phyloP scores from a whole-genome alignment of 2,113 vertebrate species.

The Miniopterus natalensis region DNA sequence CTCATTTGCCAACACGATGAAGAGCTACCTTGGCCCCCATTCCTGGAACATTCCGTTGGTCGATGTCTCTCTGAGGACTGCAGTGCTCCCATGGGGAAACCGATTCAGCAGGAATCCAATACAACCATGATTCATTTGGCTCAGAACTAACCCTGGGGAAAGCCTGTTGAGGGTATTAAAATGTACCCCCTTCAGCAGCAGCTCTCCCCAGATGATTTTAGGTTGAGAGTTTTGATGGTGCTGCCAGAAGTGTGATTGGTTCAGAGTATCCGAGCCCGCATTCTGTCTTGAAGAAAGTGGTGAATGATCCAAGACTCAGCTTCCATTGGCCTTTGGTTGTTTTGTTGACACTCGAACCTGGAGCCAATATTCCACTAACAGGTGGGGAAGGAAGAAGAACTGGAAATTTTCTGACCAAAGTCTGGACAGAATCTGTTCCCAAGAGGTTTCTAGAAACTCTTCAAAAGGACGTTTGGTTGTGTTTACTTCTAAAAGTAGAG shows the following conservation, averaged over 20 bases:
- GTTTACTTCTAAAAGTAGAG: slow-evolving; percentile 45
- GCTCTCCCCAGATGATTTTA: not conserved
- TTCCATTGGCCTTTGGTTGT: not conserved
- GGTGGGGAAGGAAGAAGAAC: not conserved
- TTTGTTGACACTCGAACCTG: not conserved
- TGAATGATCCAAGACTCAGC: not conserved
- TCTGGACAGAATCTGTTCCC: not conserved
- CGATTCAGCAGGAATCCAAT: not conserved
- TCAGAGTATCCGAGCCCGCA: not conserved
- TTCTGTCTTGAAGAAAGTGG: not conserved
- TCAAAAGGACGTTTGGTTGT: not conserved
- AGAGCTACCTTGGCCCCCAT: not conserved
- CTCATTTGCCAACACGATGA: not conserved
- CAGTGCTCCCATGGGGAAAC: not conserved
- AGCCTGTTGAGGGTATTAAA: not conserved
- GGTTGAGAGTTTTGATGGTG: not conserved
- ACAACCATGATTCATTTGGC: not conserved
- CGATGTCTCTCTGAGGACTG: not conserved
- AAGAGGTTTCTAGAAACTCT: not conserved
- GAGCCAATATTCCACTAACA: not conserved
- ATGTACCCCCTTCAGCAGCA: not conserved
- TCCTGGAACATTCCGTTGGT: not conserved
- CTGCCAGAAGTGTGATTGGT: not conserved
- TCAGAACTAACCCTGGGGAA: not conserved
- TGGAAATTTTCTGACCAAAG: not conserved